Percentiles rank a stretch among this genome's conserved stretches.
These are phyloP conservation scores for Stomatorhinus walkeri DNA, from an alignment of 2,797 vertebrate species.

Conservation along the genomic window DNA sequence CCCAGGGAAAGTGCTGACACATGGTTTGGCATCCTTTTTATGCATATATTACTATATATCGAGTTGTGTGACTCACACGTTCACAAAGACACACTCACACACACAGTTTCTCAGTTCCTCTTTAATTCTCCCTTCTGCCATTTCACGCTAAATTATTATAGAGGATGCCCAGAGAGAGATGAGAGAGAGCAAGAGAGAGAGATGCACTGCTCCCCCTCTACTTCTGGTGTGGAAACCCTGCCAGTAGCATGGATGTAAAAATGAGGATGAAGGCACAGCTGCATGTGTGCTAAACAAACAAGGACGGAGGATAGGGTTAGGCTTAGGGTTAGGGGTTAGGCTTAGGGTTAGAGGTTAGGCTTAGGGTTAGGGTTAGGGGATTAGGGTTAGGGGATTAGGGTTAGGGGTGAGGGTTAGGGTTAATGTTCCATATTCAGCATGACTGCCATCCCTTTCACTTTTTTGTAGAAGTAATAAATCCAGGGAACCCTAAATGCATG, in stretches of 20 bases:
- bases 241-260: conserved; percentile 2
- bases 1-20: conserved; percentile 3
- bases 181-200: not conserved
- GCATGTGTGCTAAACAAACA: not conserved
- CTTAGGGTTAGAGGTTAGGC: no score
- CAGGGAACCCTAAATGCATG: not conserved
- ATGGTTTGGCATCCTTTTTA: not conserved
- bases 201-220: not conserved
- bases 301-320: not conserved
- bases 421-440: not conserved
- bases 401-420: no score
- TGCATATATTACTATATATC: not conserved
- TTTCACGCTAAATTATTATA: not conserved
- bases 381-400: no score
- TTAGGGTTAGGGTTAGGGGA: no score
- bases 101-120: not conserved
- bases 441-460: not conserved
- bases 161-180: not conserved
- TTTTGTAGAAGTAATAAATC: not conserved
- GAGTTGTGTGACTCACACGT: not conserved
- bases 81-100: no score
- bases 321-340: no score
- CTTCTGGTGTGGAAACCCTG: not conserved
- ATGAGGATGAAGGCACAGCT: not conserved
- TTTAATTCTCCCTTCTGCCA: conserved; percentile 4